Evolutionary conservation across 2,113 vertebrate species (phyloP).

Genomic region (Pardalotus punctatus): DNA sequence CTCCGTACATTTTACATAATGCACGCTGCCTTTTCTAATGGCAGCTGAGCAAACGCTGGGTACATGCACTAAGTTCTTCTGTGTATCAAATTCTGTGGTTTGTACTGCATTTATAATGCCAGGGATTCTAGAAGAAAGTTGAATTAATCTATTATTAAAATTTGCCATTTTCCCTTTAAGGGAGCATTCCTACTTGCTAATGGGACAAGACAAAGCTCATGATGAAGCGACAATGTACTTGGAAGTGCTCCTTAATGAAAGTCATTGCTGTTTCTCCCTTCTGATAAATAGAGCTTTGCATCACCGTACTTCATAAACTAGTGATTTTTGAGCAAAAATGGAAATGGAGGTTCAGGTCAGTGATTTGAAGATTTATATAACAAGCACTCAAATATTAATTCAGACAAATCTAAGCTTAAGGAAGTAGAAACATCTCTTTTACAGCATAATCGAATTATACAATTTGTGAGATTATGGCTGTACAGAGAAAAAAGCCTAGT

Average conservation of each 20-base stretch:
- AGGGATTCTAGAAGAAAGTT: slow-evolving; percentile 1
- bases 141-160: slow-evolving; percentile 45
- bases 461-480: background rate
- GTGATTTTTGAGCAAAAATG: slow-evolving; percentile 39
- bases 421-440: background rate
- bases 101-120: background rate
- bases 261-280: slow-evolving; percentile 25
- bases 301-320: slow-evolving; percentile 41
- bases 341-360: slow-evolving; percentile 36
- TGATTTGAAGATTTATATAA: slow-evolving; percentile 8
- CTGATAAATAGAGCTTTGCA: slow-evolving; percentile 53
- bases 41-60: slow-evolving; percentile 38
- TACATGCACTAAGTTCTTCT: background rate
- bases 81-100: slow-evolving; percentile 9
- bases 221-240: slow-evolving; percentile 49
- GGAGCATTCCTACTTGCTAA: slow-evolving; percentile 56
- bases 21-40: slow-evolving; percentile 32
- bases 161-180: slow-evolving; percentile 40
- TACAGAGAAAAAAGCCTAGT: background rate
- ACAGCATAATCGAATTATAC: background rate
- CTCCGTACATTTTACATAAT: slow-evolving; percentile 48
- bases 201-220: slow-evolving; percentile 64
- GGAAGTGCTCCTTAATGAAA: slow-evolving; percentile 65
- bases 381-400: background rate
- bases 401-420: background rate